Conservation (phyloP, 2,888 invertebrate species). For the Tiliacea citrago region DNA sequence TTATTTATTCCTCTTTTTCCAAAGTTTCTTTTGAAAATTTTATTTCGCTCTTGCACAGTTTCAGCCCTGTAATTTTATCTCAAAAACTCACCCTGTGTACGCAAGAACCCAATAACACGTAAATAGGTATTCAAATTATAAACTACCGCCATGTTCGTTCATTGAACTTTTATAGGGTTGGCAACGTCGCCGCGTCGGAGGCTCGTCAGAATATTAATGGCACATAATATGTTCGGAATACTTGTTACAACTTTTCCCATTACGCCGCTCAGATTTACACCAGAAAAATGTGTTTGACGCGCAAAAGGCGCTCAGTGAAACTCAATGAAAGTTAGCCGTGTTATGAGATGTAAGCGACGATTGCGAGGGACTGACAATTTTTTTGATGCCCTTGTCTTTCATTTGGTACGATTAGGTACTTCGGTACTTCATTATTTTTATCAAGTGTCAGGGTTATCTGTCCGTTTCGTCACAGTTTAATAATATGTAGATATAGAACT, state of each 20-base stretch:
- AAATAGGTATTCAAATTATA: constrained; percentile 75
- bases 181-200: constrained; percentile 79
- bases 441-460: neutral
- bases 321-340: constrained; percentile 80
- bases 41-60: neutral
- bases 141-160: constrained; percentile 74
- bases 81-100: constrained; percentile 6
- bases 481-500: neutral
- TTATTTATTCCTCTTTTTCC: neutral
- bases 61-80: neutral
- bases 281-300: constrained; percentile 82
- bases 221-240: constrained; percentile 88
- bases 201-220: constrained; percentile 89
- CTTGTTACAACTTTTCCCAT: constrained; percentile 90
- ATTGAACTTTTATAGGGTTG: constrained; percentile 86
- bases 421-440: no score
- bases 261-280: constrained; percentile 86
- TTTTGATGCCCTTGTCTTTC: constrained; percentile 33
- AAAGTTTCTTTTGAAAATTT: neutral
- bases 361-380: constrained; percentile 65
- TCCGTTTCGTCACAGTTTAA: neutral
- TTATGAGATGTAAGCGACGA: constrained; percentile 71
- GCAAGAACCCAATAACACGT: constrained; percentile 52
- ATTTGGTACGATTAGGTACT: constrained; percentile 8
- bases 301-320: constrained; percentile 77